Base-by-base conservation (phyloP, 2,113 vertebrate species). In the Corydoras maculifer region DNA sequence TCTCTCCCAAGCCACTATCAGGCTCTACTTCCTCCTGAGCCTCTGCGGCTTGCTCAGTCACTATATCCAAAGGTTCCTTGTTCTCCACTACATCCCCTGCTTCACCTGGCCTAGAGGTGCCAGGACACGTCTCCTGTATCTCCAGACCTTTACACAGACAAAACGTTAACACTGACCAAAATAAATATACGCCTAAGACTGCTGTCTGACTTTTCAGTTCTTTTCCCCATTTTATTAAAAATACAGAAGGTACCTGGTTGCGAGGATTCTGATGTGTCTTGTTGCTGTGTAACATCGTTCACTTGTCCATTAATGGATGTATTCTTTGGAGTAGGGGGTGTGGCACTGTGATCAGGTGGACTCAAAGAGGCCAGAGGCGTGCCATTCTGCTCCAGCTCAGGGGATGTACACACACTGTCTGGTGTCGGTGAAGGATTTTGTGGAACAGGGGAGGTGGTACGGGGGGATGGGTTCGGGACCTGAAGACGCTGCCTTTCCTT, bases 401-500 rank as follows among this genome's bases (percentile, higher is more conserved):
- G 91, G n/a, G 94, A 96, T 7, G 70, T 86, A 0, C 86, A 71
- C 54, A 76, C 66, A 25, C 12, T 75, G 0, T 79, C 76, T 58
- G 78, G 72, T 53, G 82, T 83, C 0, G 89, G 87, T 7, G 78
- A 80, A 61, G 65, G 65, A 72, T 79, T 77, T 0, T 83, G 81
- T n/a, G 84, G 81, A 43, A 83, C 83, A 1, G 90, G 86, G 54
- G 75, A 77, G 14, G 72, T 72, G 63, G 67, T 70, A 0, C 83
- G 82, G 30, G 85, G 82, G 43, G 85, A 83, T 0, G 82, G 76
- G 79, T 84, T 82, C 62, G 88, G 90, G 62, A 88, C 91, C n/a
- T 86, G 87, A 0, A 88, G 82, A 79, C 88, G 89, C 3, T 91
- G 81, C 0, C 82, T 79, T 12, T 82, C 82, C 83, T 90, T 94